These are phyloP conservation scores for Watersipora subatra DNA, from an alignment of 1,140 invertebrate genomes.

Conservation along the genomic window DNA sequence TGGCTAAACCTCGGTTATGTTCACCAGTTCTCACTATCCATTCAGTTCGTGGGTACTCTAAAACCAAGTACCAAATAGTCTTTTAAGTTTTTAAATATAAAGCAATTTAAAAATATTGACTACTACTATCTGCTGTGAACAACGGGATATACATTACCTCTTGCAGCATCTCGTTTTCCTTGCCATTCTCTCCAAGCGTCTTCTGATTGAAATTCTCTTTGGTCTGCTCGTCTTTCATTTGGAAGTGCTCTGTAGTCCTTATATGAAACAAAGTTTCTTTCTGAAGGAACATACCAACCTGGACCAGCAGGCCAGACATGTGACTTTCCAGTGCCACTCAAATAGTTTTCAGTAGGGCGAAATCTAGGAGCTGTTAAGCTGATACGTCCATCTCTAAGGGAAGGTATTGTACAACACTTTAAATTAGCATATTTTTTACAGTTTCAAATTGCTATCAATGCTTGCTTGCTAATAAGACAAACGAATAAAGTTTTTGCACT, in stretches of 20 bases:
- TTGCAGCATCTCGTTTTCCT: slow-evolving; percentile 22
- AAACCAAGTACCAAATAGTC: background rate
- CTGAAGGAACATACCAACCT: slow-evolving; percentile 20
- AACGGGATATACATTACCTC: too few species aligned
- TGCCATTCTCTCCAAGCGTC: slow-evolving; percentile 24
- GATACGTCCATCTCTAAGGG: background rate
- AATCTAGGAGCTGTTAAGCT: background rate
- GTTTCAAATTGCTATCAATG: too few species aligned
- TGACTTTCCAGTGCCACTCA: slow-evolving; percentile 20
- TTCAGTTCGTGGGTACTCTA: background rate
- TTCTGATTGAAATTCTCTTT: slow-evolving; percentile 24
- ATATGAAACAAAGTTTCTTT: slow-evolving; percentile 18
- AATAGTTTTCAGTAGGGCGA: slow-evolving; percentile 19
- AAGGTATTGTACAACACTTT: too few species aligned
- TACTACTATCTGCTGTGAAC: too few species aligned
- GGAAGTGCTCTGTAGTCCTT: slow-evolving; percentile 20
- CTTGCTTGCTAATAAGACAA: too few species aligned
- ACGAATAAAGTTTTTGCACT: too few species aligned
- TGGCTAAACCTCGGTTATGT: background rate
- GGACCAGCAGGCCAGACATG: slow-evolving; percentile 13
- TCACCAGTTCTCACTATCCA: background rate
- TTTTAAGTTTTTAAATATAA: too few species aligned
- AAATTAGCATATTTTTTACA: too few species aligned
- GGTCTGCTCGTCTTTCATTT: slow-evolving; percentile 17
- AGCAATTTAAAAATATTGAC: too few species aligned